A percentile compares a stretch with the other conserved stretches of the same genome.
phyloP scores from a whole-genome alignment of 2,888 invertebrate genomes.

The Clostera curtula region DNA sequence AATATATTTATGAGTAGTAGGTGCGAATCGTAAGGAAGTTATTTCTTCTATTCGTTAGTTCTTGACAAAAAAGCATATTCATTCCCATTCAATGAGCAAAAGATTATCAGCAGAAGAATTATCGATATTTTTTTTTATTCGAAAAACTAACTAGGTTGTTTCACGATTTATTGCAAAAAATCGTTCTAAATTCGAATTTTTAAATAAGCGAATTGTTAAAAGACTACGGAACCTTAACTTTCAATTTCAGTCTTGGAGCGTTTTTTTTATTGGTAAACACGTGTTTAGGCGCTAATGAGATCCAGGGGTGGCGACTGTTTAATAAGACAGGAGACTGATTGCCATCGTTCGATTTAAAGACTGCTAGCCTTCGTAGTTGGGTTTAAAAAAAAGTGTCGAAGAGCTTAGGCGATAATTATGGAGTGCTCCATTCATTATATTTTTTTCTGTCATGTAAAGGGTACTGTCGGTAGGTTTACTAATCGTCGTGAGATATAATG shows the following conservation, averaged over 20 bases:
- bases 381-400: slow-evolving; percentile 13
- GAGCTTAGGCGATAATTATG: slow-evolving; percentile 4
- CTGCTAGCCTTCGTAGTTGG: slow-evolving; percentile 6
- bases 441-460: neutral
- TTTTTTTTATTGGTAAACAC: slow-evolving; percentile 36
- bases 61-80: too few relatives aligned
- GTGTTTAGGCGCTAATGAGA: slow-evolving; percentile 51
- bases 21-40: too few relatives aligned
- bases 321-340: slow-evolving; percentile 53
- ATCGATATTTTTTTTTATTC: too few relatives aligned
- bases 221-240: too few relatives aligned
- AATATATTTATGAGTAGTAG: too few relatives aligned
- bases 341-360: slow-evolving; percentile 23
- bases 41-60: too few relatives aligned
- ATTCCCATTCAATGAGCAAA: too few relatives aligned
- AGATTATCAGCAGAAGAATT: too few relatives aligned
- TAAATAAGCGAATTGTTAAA: too few relatives aligned
- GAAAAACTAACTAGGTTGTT: too few relatives aligned
- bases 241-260: slow-evolving; percentile 9
- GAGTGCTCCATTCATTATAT: slow-evolving; percentile 3
- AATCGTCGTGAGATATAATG: slow-evolving; percentile 5
- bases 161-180: too few relatives aligned
- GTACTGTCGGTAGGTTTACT: slow-evolving; percentile 1
- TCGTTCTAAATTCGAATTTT: too few relatives aligned
- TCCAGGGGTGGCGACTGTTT: slow-evolving; percentile 40